Percentiles rank a stretch among this genome's conserved stretches.
Conservation (phyloP, 2,113 vertebrate genomes). For the Cervus canadensis region DNA sequence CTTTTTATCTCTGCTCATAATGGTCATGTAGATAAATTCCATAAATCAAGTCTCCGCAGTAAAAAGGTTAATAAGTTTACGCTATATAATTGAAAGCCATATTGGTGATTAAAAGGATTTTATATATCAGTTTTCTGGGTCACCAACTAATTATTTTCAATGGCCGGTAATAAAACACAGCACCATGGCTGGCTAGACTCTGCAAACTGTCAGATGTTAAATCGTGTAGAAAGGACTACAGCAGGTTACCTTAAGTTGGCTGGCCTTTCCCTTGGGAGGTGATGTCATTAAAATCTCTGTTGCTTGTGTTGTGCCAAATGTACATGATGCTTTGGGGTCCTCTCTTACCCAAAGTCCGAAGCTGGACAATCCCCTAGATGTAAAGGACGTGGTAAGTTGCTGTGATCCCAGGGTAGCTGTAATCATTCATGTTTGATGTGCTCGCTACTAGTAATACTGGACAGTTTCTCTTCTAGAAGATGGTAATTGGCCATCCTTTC, state of each 20-base stretch:
- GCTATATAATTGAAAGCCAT: constrained; percentile 85
- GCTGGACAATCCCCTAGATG: constrained; percentile 66
- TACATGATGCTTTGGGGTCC: neutral
- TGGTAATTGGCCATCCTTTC: constrained; percentile 55
- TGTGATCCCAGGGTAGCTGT: constrained; percentile 56
- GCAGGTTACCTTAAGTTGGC: constrained; percentile 42
- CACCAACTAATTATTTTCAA: constrained; percentile 86
- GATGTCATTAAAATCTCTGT: neutral
- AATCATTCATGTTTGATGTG: constrained; percentile 75
- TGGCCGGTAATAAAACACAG: constrained; percentile 80
- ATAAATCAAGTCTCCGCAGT: constrained; percentile 85
- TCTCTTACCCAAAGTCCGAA: constrained; percentile 49
- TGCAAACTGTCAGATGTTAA: constrained; percentile 71
- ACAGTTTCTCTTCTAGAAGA: constrained; percentile 52
- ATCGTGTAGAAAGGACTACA: constrained; percentile 40
- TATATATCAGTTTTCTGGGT: constrained; percentile 86
- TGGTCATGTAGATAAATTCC: constrained; percentile 79
- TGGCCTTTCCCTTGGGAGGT: neutral
- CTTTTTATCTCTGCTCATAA: constrained; percentile 76
- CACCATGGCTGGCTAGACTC: constrained; percentile 68
- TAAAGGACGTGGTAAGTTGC: constrained; percentile 49
- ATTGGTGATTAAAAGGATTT: constrained; percentile 87
- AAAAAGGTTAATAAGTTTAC: constrained; percentile 88
- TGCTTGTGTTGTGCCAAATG: constrained; percentile 5
- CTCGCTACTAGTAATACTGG: constrained; percentile 70